A percentile compares a stretch with the other conserved stretches of the same genome.
Conservation (phyloP, 1,140 invertebrate genomes). For the Scaptomyza pallida region DNA sequence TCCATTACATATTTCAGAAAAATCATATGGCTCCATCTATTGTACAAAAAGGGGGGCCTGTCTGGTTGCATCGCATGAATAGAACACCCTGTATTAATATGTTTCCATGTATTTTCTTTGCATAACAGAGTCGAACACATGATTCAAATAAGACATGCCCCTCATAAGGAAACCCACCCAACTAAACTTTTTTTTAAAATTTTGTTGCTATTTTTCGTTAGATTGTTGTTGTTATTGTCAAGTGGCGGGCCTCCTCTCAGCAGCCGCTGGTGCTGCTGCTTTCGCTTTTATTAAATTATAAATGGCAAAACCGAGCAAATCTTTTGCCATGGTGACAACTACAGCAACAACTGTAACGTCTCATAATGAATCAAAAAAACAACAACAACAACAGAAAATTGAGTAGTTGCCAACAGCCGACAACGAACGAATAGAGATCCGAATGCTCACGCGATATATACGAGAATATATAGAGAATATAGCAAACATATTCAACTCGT, state of each 20-base stretch:
- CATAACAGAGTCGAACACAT: slow-evolving; percentile 20
- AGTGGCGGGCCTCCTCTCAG: slow-evolving; percentile 66
- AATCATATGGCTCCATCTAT: background rate
- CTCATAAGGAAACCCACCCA: slow-evolving; percentile 66
- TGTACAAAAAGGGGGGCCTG: slow-evolving; percentile 46
- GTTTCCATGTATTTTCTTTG: slow-evolving; percentile 12
- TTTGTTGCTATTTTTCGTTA: slow-evolving; percentile 23
- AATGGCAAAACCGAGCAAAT: slow-evolving; percentile 52
- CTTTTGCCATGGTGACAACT: slow-evolving; percentile 66
- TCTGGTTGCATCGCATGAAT: background rate
- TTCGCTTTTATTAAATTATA: slow-evolving; percentile 72
- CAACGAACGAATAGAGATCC: slow-evolving; percentile 47
- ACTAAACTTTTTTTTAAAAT: slow-evolving; percentile 34
- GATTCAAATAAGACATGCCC: slow-evolving; percentile 30
- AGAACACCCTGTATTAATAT: slow-evolving; percentile 47
- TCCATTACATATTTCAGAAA: too few species aligned
- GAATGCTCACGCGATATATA: slow-evolving; percentile 63
- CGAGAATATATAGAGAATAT: slow-evolving; percentile 58
- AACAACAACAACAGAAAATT: slow-evolving; percentile 35
- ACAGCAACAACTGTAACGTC: slow-evolving; percentile 11
- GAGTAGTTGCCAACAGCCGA: slow-evolving; percentile 63
- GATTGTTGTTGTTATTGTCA: slow-evolving; percentile 61
- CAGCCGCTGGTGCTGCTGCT: slow-evolving; percentile 37
- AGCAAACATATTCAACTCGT: slow-evolving; percentile 35
- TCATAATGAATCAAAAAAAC: slow-evolving; percentile 51